A percentile compares a stretch with the other conserved stretches of the same genome.
These are phyloP conservation scores for Anguilla pacifica DNA, from an alignment of 2,797 vertebrate species.

Conservation along the genomic window DNA sequence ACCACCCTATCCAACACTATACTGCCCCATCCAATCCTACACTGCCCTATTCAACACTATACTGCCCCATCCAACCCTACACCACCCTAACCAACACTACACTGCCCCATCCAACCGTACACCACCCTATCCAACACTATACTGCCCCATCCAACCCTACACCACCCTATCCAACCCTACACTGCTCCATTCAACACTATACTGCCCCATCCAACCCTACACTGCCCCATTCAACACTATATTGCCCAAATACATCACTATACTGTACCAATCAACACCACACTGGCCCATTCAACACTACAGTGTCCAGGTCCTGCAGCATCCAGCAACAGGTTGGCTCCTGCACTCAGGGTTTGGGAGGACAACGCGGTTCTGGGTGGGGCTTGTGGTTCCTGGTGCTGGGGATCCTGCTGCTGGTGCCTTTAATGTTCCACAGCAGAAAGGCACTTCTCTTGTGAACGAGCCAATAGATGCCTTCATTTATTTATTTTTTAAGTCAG, in stretches of 20 bases:
- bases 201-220: neutral
- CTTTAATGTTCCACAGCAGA: conserved; percentile 62
- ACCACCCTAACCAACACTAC: neutral
- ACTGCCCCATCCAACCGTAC: neutral
- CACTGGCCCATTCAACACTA: neutral
- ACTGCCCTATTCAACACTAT: conserved; percentile 1
- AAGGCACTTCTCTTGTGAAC: conserved; percentile 77
- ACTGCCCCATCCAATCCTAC: neutral
- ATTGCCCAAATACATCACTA: conserved; percentile 19
- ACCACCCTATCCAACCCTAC: conserved; percentile 18
- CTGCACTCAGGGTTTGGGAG: neutral
- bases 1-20: neutral
- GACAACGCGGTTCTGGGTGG: neutral
- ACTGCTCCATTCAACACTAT: neutral
- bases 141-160: neutral
- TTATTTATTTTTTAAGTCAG: conserved; percentile 8
- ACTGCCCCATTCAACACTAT: neutral
- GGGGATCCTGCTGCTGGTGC: conserved; percentile 67
- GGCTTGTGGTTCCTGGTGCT: neutral
- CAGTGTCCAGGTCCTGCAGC: conserved; percentile 15
- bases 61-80: neutral
- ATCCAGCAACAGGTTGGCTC: neutral
- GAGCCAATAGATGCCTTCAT: conserved; percentile 44
- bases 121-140: neutral
- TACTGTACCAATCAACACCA: neutral